Percentiles rank a stretch among this genome's conserved stretches.
Conservation (phyloP, 2,888 invertebrate genomes). For the Molorchus minor region DNA sequence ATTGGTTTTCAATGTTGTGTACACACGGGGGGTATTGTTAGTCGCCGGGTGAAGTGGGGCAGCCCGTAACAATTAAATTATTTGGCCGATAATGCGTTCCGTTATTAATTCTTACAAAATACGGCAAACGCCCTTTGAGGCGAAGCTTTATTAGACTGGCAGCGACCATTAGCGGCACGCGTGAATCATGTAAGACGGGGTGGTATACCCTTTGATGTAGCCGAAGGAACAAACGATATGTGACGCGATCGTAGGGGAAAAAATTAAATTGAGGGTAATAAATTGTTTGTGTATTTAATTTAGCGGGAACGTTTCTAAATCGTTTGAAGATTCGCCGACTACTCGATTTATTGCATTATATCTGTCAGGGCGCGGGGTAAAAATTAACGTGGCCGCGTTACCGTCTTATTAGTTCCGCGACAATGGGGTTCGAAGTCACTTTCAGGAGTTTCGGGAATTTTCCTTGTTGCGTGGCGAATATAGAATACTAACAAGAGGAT, state of each 20-base stretch:
- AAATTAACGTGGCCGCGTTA: slow-evolving; percentile 7
- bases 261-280: slow-evolving; percentile 25
- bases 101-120: slow-evolving; percentile 15
- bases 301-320: slow-evolving; percentile 21
- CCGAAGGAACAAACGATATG: slow-evolving; percentile 23
- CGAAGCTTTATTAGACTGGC: slow-evolving; percentile 8
- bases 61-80: too few relatives aligned
- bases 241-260: slow-evolving; percentile 22
- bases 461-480: slow-evolving; percentile 5
- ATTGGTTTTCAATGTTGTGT: too few relatives aligned
- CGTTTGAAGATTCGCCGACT: slow-evolving; percentile 22
- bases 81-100: slow-evolving; percentile 2
- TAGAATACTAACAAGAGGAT: not conserved
- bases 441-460: slow-evolving; percentile 23
- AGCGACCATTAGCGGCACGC: slow-evolving; percentile 21
- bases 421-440: slow-evolving; percentile 12
- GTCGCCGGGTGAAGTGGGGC: too few relatives aligned
- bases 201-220: slow-evolving; percentile 16
- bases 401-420: slow-evolving; percentile 20
- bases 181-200: slow-evolving; percentile 21
- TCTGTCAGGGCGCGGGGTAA: slow-evolving; percentile 13
- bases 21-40: too few relatives aligned
- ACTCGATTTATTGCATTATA: slow-evolving; percentile 28
- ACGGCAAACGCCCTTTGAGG: slow-evolving; percentile 11
- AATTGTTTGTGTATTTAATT: slow-evolving; percentile 28